Conservation (phyloP, 2,888 invertebrate species). For the Agrilus cyanescens region DNA sequence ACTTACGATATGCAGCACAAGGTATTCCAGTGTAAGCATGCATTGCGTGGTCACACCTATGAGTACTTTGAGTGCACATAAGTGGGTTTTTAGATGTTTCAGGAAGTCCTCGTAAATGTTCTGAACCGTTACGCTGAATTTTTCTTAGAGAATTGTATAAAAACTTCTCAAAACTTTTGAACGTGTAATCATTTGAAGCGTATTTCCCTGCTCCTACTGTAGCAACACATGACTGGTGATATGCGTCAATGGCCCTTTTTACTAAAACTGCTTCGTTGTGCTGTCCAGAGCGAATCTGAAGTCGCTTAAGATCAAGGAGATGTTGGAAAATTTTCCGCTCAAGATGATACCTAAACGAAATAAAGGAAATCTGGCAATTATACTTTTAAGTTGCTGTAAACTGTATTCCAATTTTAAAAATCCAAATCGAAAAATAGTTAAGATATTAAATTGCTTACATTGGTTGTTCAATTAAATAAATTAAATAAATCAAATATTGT, state of each 20-base stretch:
- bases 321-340: slow-evolving; percentile 90
- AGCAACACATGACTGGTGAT: slow-evolving; percentile 62
- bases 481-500: too few species aligned
- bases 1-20: slow-evolving; percentile 78
- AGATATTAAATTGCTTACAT: not conserved
- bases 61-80: slow-evolving; percentile 75
- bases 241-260: slow-evolving; percentile 76
- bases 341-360: slow-evolving; percentile 74
- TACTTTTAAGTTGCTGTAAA: too few species aligned
- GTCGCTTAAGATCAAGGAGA: slow-evolving; percentile 77
- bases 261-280: slow-evolving; percentile 79
- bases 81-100: slow-evolving; percentile 54
- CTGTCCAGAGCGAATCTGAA: slow-evolving; percentile 83
- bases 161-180: slow-evolving; percentile 75
- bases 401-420: too few species aligned
- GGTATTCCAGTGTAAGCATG: slow-evolving; percentile 86
- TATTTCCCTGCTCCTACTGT: slow-evolving; percentile 54
- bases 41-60: slow-evolving; percentile 80
- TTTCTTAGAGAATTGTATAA: slow-evolving; percentile 75
- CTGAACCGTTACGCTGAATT: slow-evolving; percentile 60
- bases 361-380: too few species aligned
- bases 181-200: slow-evolving; percentile 53
- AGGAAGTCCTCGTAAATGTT: slow-evolving; percentile 40
- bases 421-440: slow-evolving; percentile 13
- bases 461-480: not conserved